These are phyloP conservation scores for Urocyon cinereoargenteus DNA, from an alignment of 2,797 vertebrate species.

Conservation along the genomic window DNA sequence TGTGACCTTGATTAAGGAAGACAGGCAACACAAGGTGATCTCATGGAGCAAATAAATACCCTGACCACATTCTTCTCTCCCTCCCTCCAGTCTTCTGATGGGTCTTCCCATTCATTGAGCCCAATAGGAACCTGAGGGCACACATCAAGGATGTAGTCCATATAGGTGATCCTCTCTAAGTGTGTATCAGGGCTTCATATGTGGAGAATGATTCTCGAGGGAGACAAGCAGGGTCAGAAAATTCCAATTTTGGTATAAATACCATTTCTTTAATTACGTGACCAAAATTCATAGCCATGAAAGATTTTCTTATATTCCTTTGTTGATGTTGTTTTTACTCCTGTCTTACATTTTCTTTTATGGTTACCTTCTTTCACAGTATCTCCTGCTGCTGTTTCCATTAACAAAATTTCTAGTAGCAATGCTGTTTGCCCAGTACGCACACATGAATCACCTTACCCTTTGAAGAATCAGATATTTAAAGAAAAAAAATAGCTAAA, in stretches of 20 bases:
- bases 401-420: neutral
- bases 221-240: neutral
- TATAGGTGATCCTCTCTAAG: neutral
- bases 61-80: neutral
- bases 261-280: neutral
- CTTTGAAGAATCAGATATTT: neutral
- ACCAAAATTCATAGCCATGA: neutral
- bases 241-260: neutral
- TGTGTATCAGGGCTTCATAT: neutral
- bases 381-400: neutral
- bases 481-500: neutral
- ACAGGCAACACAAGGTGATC: neutral
- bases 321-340: neutral
- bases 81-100: too few relatives aligned
- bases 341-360: neutral
- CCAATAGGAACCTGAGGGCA: neutral
- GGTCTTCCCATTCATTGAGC: neutral
- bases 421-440: neutral
- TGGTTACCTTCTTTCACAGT: neutral
- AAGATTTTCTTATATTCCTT: neutral
- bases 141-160: neutral
- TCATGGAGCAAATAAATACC: neutral
- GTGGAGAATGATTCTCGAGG: neutral
- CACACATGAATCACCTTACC: neutral
- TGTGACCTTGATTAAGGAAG: neutral